Percentiles rank a stretch among this genome's conserved stretches.
phyloP scores from a whole-genome alignment of 2,888 invertebrate genomes.

The Callimorpha dominula region DNA sequence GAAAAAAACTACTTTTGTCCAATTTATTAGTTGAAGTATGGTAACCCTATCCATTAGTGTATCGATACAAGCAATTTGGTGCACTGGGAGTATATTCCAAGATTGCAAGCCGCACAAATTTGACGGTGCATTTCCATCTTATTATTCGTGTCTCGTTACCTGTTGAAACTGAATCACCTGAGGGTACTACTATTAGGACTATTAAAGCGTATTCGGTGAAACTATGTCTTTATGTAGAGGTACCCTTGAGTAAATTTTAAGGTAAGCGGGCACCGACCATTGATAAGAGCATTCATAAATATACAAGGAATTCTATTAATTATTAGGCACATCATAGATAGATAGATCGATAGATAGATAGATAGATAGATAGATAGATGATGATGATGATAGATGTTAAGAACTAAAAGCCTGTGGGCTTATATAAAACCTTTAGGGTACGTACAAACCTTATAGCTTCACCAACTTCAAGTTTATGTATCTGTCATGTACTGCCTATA shows the following conservation, averaged over 20 bases:
- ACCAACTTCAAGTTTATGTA: neutral
- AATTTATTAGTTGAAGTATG: neutral
- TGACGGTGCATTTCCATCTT: neutral
- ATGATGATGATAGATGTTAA: too few relatives aligned
- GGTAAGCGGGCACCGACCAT: neutral
- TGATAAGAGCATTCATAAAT: too few relatives aligned
- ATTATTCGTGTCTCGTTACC: neutral
- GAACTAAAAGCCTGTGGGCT: too few relatives aligned
- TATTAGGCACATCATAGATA: too few relatives aligned
- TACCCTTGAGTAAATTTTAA: neutral
- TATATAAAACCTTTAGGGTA: too few relatives aligned
- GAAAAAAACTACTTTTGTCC: neutral
- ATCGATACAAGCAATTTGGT: slow-evolving; percentile 16
- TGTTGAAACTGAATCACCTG: neutral
- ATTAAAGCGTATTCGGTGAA: neutral
- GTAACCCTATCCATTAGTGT: slow-evolving; percentile 9
- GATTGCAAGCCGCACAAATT: slow-evolving; percentile 9
- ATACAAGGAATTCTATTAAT: too few relatives aligned
- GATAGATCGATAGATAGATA: too few relatives aligned
- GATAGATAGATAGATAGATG: too few relatives aligned
- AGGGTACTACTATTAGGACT: neutral
- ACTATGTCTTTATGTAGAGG: neutral
- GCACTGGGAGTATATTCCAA: slow-evolving; percentile 17
- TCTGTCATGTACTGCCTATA: neutral
- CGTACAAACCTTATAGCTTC: too few relatives aligned